phyloP scores from a whole-genome alignment of 1,140 invertebrate species.

The silkworm (Bombyx mori) region DNA sequence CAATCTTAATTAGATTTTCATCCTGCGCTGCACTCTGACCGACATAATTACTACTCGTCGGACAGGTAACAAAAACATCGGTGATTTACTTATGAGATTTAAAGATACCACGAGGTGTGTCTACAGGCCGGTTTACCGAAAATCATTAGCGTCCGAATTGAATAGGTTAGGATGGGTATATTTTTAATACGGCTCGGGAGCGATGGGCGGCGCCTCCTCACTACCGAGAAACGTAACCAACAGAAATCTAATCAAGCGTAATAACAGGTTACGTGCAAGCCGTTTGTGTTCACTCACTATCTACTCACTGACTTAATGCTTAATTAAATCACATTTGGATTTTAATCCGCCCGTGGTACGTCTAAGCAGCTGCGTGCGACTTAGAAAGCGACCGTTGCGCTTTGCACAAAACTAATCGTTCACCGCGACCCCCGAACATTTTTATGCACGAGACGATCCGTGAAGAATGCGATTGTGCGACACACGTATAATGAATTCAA shows the following conservation, averaged over 20 bases:
- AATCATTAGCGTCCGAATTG: conserved; percentile 65
- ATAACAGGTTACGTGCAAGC: conserved; percentile 66
- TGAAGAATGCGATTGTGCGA: conserved; percentile 26
- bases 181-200: conserved; percentile 66
- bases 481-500: conserved; percentile 35
- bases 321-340: conserved; percentile 65
- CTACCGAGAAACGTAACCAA: conserved; percentile 69
- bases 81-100: conserved; percentile 68
- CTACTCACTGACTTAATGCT: conserved; percentile 55
- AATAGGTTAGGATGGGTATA: conserved; percentile 63
- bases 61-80: conserved; percentile 45
- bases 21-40: conserved; percentile 62
- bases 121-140: conserved; percentile 63
- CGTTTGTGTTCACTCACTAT: conserved; percentile 58
- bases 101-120: conserved; percentile 57
- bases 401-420: conserved; percentile 20
- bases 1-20: conserved; percentile 67
- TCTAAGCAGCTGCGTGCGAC: conserved; percentile 34
- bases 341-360: conserved; percentile 36
- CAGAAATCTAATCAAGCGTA: conserved; percentile 70
- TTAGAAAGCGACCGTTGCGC: conserved; percentile 19
- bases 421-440: conserved; percentile 16
- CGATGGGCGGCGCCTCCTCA: conserved; percentile 62
- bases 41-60: conserved; percentile 64
- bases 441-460: conserved; percentile 22